Evolutionary conservation across 2,888 invertebrate genomes (phyloP).

Genomic region (Minunthozetes semirufus): DNA sequence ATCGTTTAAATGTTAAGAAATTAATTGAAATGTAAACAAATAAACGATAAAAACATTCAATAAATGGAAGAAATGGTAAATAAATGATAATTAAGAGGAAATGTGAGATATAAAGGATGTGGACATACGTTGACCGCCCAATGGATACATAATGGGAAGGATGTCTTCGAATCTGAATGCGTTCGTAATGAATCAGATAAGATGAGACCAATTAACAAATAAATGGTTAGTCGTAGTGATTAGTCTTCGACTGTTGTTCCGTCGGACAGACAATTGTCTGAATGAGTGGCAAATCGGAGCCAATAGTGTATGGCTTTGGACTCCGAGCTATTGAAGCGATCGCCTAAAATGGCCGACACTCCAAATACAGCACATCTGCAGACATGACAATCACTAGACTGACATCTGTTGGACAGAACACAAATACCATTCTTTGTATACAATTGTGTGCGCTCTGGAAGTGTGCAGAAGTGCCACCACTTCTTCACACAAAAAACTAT

Average conservation of each 20-base stretch:
- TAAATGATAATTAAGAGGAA: no score
- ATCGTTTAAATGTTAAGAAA: no score
- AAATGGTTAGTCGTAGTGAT: background rate
- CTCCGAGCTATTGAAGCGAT: background rate
- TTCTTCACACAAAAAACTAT: no score
- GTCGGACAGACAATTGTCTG: background rate
- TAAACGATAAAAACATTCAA: no score
- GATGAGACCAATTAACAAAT: constrained; percentile 16
- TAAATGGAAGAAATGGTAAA: no score
- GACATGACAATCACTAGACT: background rate
- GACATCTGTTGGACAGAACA: background rate
- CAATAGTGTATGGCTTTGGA: background rate
- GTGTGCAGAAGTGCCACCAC: no score
- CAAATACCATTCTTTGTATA: background rate
- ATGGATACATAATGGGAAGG: constrained; percentile 32
- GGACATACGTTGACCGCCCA: constrained; percentile 31
- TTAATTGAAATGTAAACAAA: no score
- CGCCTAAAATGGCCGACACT: constrained; percentile 15
- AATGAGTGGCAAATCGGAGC: background rate
- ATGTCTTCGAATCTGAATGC: constrained; percentile 36
- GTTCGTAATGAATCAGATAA: constrained; percentile 35
- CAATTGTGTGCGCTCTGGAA: background rate
- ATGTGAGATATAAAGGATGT: background rate
- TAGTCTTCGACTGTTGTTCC: background rate
- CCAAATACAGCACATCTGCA: background rate